These are phyloP conservation scores for Remorina albescens DNA, from an alignment of 2,797 vertebrate species.

Conservation along the genomic window DNA sequence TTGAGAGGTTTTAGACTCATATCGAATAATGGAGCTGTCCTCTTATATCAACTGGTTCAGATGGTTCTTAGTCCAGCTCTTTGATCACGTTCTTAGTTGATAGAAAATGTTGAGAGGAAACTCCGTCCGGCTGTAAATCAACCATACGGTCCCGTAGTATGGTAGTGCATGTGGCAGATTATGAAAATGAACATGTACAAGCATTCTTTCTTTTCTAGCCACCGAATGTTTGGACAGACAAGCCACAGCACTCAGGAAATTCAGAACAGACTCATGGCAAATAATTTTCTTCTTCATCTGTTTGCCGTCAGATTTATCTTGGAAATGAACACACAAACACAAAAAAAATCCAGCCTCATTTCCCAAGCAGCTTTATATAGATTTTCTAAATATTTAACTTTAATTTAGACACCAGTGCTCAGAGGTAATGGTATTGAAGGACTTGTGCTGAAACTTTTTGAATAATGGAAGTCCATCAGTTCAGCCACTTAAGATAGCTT, in stretches of 20 bases:
- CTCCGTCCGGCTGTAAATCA: conserved; percentile 11
- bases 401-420: conserved; percentile 72
- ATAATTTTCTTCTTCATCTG: conserved; percentile 63
- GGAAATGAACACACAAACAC: conserved; percentile 71
- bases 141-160: neutral
- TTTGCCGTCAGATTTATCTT: conserved; percentile 76
- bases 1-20: conserved; percentile 13
- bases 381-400: conserved; percentile 82
- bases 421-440: conserved; percentile 65
- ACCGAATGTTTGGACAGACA: conserved; percentile 61
- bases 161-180: conserved; percentile 16
- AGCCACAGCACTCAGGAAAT: conserved; percentile 51
- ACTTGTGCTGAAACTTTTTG: conserved; percentile 63
- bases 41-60: neutral
- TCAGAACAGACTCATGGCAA: conserved; percentile 62
- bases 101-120: conserved; percentile 9
- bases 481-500: conserved; percentile 61
- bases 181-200: conserved; percentile 30
- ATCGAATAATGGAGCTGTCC: neutral
- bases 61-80: neutral
- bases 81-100: conserved; percentile 17
- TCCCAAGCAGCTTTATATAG: conserved; percentile 52
- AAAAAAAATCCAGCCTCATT: conserved; percentile 40
- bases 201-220: conserved; percentile 47
- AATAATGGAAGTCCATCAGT: conserved; percentile 70